Percentiles rank a stretch among this genome's conserved stretches.
phyloP scores from a whole-genome alignment of 1,140 invertebrate genomes.

The Penaeus indicus region DNA sequence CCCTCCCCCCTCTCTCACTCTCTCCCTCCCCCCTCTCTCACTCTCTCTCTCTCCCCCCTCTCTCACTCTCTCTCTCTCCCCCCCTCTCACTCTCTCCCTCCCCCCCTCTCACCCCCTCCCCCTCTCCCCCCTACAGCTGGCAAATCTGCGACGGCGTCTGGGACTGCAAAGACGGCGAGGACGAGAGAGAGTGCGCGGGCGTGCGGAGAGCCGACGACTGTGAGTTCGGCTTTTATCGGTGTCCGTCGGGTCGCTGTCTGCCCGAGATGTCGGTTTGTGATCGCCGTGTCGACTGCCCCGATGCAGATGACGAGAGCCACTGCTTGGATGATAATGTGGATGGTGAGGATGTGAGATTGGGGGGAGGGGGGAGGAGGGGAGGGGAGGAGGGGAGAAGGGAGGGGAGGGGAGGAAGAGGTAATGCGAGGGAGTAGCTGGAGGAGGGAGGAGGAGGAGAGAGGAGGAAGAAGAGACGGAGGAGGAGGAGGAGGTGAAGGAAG shows the following conservation, averaged over 20 bases:
- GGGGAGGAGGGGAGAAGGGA: neutral
- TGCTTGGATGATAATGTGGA: constrained; percentile 61
- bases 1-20: neutral
- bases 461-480: neutral
- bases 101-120: no score
- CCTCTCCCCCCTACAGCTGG: constrained; percentile 40
- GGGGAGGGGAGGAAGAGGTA: neutral
- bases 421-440: neutral
- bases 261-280: constrained; percentile 54
- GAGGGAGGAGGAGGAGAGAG: neutral
- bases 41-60: no score
- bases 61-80: no score
- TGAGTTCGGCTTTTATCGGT: constrained; percentile 32
- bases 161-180: constrained; percentile 59
- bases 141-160: constrained; percentile 62
- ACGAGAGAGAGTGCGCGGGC: constrained; percentile 52
- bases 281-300: constrained; percentile 46
- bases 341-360: constrained; percentile 37
- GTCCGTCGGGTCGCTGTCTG: constrained; percentile 45
- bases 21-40: neutral
- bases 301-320: constrained; percentile 59
- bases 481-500: neutral
- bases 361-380: neutral
- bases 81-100: no score
- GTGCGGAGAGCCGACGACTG: constrained; percentile 30